A percentile compares a stretch with the other conserved stretches of the same genome.
phyloP scores from a whole-genome alignment of 2,888 invertebrate species.

The Sthenelais limicola region DNA sequence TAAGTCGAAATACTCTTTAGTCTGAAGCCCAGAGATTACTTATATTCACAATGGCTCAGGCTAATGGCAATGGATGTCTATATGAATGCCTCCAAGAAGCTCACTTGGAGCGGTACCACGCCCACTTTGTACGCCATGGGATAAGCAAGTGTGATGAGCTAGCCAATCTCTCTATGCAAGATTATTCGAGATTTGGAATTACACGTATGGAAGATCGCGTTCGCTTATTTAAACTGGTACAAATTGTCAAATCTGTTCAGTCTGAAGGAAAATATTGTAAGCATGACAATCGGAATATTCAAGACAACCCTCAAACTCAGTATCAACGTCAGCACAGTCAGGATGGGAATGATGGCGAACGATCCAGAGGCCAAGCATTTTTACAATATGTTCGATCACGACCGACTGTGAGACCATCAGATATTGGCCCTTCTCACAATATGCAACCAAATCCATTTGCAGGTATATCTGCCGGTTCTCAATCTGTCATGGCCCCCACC shows the following conservation, averaged over 20 bases:
- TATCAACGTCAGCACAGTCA: background rate
- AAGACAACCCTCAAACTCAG: background rate
- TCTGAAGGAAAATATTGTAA: conserved; percentile 49
- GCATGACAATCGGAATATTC: conserved; percentile 19
- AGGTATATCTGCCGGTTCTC: too few relatives aligned
- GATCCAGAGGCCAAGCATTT: conserved; percentile 28
- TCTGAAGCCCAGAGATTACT: too few relatives aligned
- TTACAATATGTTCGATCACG: conserved; percentile 4
- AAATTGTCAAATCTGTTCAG: conserved; percentile 67
- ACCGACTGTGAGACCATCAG: background rate
- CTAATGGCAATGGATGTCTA: conserved; percentile 49
- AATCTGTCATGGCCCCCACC: conserved; percentile 13
- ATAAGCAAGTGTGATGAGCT: conserved; percentile 65
- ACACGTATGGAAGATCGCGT: conserved; percentile 62
- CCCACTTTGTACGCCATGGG: conserved; percentile 64
- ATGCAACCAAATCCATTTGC: too few relatives aligned
- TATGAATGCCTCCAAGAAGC: conserved; percentile 62
- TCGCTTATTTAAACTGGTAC: conserved; percentile 65
- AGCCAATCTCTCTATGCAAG: conserved; percentile 62
- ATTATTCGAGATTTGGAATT: conserved; percentile 64
- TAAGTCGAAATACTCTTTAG: too few relatives aligned
- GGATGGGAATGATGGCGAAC: background rate
- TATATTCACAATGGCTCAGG: too few relatives aligned
- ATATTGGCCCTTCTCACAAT: background rate
- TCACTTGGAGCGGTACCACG: conserved; percentile 66